Conservation (phyloP, 1,140 invertebrate species). For the Dendrolimus kikuchii region DNA sequence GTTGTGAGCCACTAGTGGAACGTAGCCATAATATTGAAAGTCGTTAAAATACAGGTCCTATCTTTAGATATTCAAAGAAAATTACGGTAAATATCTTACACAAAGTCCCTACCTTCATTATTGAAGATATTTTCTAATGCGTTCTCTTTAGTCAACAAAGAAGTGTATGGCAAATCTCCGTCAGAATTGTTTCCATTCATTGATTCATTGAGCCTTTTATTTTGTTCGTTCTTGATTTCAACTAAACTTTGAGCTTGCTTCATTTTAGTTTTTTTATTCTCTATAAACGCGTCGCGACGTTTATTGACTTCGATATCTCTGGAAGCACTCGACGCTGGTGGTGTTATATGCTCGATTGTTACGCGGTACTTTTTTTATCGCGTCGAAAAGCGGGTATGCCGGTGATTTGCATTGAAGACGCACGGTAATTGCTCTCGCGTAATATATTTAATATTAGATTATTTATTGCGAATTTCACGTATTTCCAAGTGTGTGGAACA, state of each 20-base stretch:
- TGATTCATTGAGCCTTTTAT: constrained; percentile 36
- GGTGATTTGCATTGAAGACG: no score
- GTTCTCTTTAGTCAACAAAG: constrained; percentile 50
- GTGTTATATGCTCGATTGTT: constrained; percentile 69
- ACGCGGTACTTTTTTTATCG: no score
- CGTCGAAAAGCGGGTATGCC: no score
- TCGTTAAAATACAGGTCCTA: no score
- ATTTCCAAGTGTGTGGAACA: no score
- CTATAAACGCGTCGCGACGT: constrained; percentile 44
- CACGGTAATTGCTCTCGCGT: no score
- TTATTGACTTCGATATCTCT: constrained; percentile 33
- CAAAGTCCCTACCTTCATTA: constrained; percentile 37
- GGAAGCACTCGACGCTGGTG: constrained; percentile 49
- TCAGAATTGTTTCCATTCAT: constrained; percentile 52
- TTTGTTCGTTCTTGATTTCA: constrained; percentile 52
- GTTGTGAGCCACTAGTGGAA: no score
- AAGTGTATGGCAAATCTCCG: constrained; percentile 59
- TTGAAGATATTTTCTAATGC: constrained; percentile 44
- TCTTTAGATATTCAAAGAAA: no score
- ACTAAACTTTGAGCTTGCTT: constrained; percentile 54
- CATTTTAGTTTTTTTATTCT: constrained; percentile 56
- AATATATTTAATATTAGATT: no score
- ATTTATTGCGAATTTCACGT: no score
- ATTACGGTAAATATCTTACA: background rate
- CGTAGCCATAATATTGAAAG: no score